Conservation (phyloP, 2,888 invertebrate species). For the Choristoneura rosaceana region DNA sequence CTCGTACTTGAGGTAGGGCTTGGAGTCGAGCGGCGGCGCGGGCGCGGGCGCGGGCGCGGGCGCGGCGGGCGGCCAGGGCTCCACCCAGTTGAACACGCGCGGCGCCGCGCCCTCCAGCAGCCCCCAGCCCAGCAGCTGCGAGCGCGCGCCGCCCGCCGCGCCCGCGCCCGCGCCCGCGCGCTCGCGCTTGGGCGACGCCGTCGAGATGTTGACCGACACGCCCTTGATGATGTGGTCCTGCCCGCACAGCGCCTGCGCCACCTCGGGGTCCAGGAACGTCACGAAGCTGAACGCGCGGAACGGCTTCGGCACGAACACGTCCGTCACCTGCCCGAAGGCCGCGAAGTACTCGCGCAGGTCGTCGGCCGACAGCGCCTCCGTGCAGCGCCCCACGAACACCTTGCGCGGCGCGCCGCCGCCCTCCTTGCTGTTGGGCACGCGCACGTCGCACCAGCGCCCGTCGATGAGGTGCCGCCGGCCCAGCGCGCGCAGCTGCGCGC, state of each 20-base stretch:
- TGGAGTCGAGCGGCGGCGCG: slow-evolving; percentile 61
- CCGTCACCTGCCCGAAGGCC: slow-evolving; percentile 93
- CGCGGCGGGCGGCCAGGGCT: slow-evolving; percentile 60
- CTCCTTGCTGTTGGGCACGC: slow-evolving; percentile 89
- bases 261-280: slow-evolving; percentile 92
- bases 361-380: slow-evolving; percentile 91
- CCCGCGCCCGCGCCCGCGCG: slow-evolving; percentile 44
- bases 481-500: slow-evolving; percentile 87
- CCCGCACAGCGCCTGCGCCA: slow-evolving; percentile 91
- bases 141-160: slow-evolving; percentile 39
- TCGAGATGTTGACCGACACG: slow-evolving; percentile 94
- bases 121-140: slow-evolving; percentile 68
- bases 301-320: slow-evolving; percentile 95
- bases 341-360: slow-evolving; percentile 92
- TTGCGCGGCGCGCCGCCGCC: slow-evolving; percentile 89
- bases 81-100: slow-evolving; percentile 62
- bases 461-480: slow-evolving; percentile 88
- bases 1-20: slow-evolving; percentile 82
- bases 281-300: slow-evolving; percentile 93
- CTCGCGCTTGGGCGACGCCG: slow-evolving; percentile 93
- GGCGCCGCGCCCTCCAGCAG: slow-evolving; percentile 62
- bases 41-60: slow-evolving; percentile 41
- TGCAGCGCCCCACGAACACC: slow-evolving; percentile 94
- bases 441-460: slow-evolving; percentile 90
- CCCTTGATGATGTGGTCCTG: slow-evolving; percentile 94